Conservation (phyloP, 2,888 invertebrate species). For the Pseudeuparius sepicola region DNA sequence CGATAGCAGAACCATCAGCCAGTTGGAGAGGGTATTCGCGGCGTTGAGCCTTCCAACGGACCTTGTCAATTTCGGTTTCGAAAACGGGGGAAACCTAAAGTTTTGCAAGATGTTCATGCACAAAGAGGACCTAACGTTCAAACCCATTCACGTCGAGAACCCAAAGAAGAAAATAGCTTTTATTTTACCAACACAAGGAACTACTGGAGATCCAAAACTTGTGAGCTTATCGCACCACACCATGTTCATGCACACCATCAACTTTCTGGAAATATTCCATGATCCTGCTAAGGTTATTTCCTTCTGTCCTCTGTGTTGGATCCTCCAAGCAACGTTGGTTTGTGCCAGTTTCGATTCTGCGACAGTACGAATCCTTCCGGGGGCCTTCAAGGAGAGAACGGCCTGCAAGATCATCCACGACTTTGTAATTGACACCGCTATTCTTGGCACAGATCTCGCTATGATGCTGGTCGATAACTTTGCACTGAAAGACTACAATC, state of each 20-base stretch:
- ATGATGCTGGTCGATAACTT: slow-evolving; percentile 27
- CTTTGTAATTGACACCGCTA: slow-evolving; percentile 28
- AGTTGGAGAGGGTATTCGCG: slow-evolving; percentile 25
- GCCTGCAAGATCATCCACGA: slow-evolving; percentile 33
- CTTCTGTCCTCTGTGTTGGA: slow-evolving; percentile 31
- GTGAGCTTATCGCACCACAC: slow-evolving; percentile 32
- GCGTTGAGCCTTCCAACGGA: slow-evolving; percentile 17
- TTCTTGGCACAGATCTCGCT: slow-evolving; percentile 29
- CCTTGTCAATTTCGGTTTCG: slow-evolving; percentile 25
- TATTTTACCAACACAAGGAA: slow-evolving; percentile 31
- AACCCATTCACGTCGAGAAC: slow-evolving; percentile 24
- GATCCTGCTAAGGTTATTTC: slow-evolving; percentile 28
- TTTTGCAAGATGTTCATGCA: slow-evolving; percentile 22
- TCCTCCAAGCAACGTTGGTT: slow-evolving; percentile 28
- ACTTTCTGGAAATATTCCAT: slow-evolving; percentile 24
- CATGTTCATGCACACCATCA: slow-evolving; percentile 25
- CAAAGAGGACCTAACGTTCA: slow-evolving; percentile 24
- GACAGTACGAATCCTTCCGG: slow-evolving; percentile 24
- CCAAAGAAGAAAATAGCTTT: slow-evolving; percentile 29
- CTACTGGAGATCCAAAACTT: slow-evolving; percentile 27
- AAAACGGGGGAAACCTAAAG: slow-evolving; percentile 20
- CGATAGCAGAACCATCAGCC: slow-evolving; percentile 28
- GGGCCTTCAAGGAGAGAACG: slow-evolving; percentile 26
- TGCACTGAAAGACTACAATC: slow-evolving; percentile 31
- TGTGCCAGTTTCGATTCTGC: slow-evolving; percentile 29